These are phyloP conservation scores for Crocallis elinguaria DNA, from an alignment of 2,888 invertebrate genomes.

Conservation along the genomic window DNA sequence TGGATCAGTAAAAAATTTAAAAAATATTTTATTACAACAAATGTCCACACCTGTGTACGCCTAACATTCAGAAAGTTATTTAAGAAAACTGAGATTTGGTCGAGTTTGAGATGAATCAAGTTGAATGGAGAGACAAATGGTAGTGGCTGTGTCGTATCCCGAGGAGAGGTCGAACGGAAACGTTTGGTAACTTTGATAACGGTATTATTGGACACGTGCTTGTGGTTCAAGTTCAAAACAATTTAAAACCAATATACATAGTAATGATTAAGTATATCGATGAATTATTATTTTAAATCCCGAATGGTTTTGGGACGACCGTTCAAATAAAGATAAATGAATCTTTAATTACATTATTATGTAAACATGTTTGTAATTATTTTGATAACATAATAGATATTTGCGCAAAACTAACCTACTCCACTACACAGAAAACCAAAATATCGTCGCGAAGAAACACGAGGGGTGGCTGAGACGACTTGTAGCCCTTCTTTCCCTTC, in stretches of 20 bases:
- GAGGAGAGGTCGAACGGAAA: conserved; percentile 3
- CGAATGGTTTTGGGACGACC: too few species aligned
- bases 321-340: too few species aligned
- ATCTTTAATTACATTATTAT: too few species aligned
- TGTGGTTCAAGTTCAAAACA: conserved; percentile 6
- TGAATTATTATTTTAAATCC: too few species aligned
- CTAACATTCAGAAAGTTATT: too few species aligned
- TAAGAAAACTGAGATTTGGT: neutral
- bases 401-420: conserved; percentile 26
- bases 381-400: too few species aligned
- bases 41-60: too few species aligned
- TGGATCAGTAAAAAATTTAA: too few species aligned
- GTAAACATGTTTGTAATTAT: too few species aligned
- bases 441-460: conserved; percentile 32
- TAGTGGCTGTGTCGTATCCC: conserved; percentile 4
- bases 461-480: conserved; percentile 36
- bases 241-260: conserved; percentile 4
- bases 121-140: neutral
- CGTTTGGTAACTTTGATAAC: conserved; percentile 16
- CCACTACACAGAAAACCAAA: conserved; percentile 24
- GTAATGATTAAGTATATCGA: too few species aligned
- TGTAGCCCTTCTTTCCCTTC: conserved; percentile 50
- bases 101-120: conserved; percentile 5
- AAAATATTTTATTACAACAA: too few species aligned
- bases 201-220: conserved; percentile 11